A percentile compares a stretch with the other conserved stretches of the same genome.
Evolutionary conservation across 2,888 invertebrate genomes (phyloP).

Genomic region (Anoncus sp.): DNA sequence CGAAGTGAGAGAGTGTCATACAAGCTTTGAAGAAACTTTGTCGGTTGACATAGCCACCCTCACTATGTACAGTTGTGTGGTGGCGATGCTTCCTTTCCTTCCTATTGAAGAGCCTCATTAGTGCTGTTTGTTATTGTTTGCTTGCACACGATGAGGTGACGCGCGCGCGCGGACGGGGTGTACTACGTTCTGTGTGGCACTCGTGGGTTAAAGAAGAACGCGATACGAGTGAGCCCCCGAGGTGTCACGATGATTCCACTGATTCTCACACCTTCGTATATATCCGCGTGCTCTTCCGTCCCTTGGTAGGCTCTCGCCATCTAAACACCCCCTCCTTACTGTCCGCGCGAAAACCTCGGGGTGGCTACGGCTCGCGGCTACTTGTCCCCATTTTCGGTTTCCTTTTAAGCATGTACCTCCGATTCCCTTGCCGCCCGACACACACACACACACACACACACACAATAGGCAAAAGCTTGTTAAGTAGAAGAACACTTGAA

Average conservation of each 20-base stretch:
- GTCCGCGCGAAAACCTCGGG: conserved; percentile 60
- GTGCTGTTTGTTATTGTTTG: conserved; percentile 83
- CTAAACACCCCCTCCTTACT: conserved; percentile 42
- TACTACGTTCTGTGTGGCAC: conserved; percentile 48
- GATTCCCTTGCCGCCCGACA: conserved; percentile 23
- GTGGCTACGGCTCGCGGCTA: conserved; percentile 73
- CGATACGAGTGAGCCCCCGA: conserved; percentile 81
- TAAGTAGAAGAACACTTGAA: conserved; percentile 81
- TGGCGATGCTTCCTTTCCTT: conserved; percentile 57
- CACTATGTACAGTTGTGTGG: conserved; percentile 29
- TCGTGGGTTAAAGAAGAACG: conserved; percentile 74
- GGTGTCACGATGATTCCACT: conserved; percentile 82
- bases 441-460: conserved; percentile 62
- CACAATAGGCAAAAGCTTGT: conserved; percentile 82
- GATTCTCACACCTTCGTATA: conserved; percentile 79
- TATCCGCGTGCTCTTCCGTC: conserved; percentile 45
- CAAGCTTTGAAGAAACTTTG: conserved; percentile 58
- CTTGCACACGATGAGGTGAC: conserved; percentile 73
- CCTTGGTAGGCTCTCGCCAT: conserved; percentile 63
- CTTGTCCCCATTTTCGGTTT: conserved; percentile 83
- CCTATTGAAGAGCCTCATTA: conserved; percentile 83
- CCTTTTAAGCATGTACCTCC: conserved; percentile 81
- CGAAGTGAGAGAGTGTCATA: conserved; percentile 38
- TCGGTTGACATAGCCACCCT: conserved; percentile 47
- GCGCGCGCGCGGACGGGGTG: conserved; percentile 59